A percentile compares a stretch with the other conserved stretches of the same genome.
These are phyloP conservation scores for Aphaenogaster ashmeadi DNA, from an alignment of 1,140 invertebrate genomes.

Conservation along the genomic window DNA sequence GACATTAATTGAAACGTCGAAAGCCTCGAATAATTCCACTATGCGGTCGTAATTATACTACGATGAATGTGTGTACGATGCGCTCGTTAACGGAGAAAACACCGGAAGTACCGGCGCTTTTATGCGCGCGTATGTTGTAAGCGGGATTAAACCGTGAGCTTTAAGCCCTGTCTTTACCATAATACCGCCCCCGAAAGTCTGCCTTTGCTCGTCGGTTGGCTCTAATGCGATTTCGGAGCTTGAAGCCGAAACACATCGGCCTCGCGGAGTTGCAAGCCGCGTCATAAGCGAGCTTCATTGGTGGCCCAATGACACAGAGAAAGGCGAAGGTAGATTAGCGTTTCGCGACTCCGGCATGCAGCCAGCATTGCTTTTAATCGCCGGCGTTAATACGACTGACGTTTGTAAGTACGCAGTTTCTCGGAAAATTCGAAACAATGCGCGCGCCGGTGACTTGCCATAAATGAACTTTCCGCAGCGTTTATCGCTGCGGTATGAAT, in stretches of 20 bases:
- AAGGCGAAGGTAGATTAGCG: constrained; percentile 27
- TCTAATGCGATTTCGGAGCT: constrained; percentile 50
- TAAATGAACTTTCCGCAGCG: not conserved
- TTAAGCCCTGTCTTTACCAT: constrained; percentile 46
- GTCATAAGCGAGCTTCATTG: constrained; percentile 50
- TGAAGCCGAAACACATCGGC: constrained; percentile 17
- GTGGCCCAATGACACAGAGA: constrained; percentile 35
- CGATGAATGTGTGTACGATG: not conserved
- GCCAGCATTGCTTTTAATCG: constrained; percentile 24
- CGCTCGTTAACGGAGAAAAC: constrained; percentile 42
- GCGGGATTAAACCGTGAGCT: constrained; percentile 38
- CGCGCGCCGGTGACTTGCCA: not conserved
- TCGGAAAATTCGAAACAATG: constrained; percentile 29
- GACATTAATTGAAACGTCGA: constrained; percentile 26
- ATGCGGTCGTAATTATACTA: constrained; percentile 10
- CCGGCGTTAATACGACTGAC: constrained; percentile 33
- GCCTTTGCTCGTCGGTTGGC: constrained; percentile 23
- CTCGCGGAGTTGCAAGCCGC: constrained; percentile 20
- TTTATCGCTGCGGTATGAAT: not conserved
- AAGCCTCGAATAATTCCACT: constrained; percentile 8
- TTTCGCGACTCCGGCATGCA: not conserved
- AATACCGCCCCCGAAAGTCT: constrained; percentile 39
- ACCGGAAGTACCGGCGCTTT: constrained; percentile 30
- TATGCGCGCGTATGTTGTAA: constrained; percentile 35
- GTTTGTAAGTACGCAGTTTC: not conserved